Evolutionary conservation across 1,140 invertebrate genomes (phyloP).

Genomic region (Lethocerus indicus): DNA sequence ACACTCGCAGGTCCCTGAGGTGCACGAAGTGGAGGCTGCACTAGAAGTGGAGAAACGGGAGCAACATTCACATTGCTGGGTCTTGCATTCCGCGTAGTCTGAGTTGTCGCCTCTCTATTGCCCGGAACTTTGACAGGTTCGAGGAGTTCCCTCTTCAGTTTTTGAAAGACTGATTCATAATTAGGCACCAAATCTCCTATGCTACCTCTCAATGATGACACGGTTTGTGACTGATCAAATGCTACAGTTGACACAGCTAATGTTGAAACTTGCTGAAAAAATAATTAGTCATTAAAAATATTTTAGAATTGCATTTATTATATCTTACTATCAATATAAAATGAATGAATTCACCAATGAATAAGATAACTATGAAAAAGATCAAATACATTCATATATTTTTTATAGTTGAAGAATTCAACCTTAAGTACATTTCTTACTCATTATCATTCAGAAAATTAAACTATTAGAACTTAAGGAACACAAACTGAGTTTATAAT

Average conservation of each 20-base stretch:
- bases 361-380: conserved; percentile 3
- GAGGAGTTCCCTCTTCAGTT: conserved; percentile 31
- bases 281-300: background rate
- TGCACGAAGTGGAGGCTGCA: conserved; percentile 12
- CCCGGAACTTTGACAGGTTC: conserved; percentile 24
- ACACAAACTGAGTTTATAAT: no score
- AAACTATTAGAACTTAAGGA: no score
- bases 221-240: conserved; percentile 25
- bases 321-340: conserved; percentile 1
- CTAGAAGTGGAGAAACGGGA: background rate
- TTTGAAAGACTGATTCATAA: conserved; percentile 20
- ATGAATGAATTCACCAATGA: conserved; percentile 10
- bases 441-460: no score
- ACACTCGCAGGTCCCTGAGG: conserved; percentile 21
- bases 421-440: no score
- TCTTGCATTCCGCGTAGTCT: conserved; percentile 18
- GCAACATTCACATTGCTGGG: background rate
- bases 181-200: conserved; percentile 23
- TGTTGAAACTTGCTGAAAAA: conserved; percentile 25
- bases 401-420: no score
- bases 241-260: conserved; percentile 24
- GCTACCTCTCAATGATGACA: conserved; percentile 24
- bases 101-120: conserved; percentile 22
- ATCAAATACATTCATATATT: conserved; percentile 5
- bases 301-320: background rate